Evolutionary conservation across 2,113 vertebrate species (phyloP).

Genomic region (Chrysemys picta): DNA sequence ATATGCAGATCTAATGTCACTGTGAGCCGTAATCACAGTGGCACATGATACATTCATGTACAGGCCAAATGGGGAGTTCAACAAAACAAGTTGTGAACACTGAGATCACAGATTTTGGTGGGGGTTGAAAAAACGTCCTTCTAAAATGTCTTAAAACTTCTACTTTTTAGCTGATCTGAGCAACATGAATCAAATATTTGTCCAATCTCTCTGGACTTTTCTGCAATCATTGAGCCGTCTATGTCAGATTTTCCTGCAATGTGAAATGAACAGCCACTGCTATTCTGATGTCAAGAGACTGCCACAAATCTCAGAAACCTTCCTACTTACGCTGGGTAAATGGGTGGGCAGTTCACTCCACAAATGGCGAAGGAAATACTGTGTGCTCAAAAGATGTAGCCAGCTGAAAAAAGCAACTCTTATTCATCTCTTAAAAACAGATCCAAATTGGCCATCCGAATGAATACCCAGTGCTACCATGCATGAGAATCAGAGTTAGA

Average conservation of each 20-base stretch:
- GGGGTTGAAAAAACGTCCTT: constrained; percentile 29
- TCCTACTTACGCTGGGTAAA: constrained; percentile 28
- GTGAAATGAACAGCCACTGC: background rate
- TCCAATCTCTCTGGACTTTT: constrained; percentile 24
- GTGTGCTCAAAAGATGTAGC: constrained; percentile 25
- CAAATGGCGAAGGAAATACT: constrained; percentile 46
- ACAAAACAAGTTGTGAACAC: constrained; percentile 8
- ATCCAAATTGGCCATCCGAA: constrained; percentile 46
- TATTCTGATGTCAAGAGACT: constrained; percentile 11
- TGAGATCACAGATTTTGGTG: constrained; percentile 26
- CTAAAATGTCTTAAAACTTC: constrained; percentile 37
- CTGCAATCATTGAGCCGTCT: constrained; percentile 39
- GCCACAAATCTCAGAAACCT: constrained; percentile 38
- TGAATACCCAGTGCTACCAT: background rate
- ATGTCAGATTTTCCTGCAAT: background rate
- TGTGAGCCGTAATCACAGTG: background rate
- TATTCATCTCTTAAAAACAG: constrained; percentile 54
- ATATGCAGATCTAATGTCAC: background rate
- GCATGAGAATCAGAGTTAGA: background rate
- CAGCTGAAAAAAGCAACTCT: constrained; percentile 53
- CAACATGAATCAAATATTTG: constrained; percentile 46
- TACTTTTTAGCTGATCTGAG: constrained; percentile 42
- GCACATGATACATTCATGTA: background rate
- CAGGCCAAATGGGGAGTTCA: background rate
- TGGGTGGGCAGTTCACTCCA: background rate